Percentiles rank a stretch among this genome's conserved stretches.
These are phyloP conservation scores for Sitta europaea DNA, from an alignment of 2,113 vertebrate genomes.

Conservation along the genomic window DNA sequence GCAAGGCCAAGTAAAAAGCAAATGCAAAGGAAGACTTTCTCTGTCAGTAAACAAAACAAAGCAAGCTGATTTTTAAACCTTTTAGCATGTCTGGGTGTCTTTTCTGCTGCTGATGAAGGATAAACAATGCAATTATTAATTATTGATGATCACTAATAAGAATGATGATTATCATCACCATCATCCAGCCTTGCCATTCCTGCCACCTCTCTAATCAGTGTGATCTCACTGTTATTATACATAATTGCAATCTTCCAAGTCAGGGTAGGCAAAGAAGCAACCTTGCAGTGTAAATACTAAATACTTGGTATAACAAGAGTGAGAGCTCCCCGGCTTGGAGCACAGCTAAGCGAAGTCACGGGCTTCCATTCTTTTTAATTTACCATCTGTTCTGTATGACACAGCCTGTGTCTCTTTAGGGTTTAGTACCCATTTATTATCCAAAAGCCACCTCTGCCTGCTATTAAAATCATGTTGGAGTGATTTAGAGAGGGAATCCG, in stretches of 20 bases:
- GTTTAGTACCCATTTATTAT: slow-evolving; percentile 74
- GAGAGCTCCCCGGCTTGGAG: slow-evolving; percentile 35
- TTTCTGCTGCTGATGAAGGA: slow-evolving; percentile 21
- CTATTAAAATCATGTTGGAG: slow-evolving; percentile 70
- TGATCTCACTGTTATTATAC: slow-evolving; percentile 35
- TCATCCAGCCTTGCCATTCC: slow-evolving; percentile 10
- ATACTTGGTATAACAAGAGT: slow-evolving; percentile 65
- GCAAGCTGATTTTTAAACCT: slow-evolving; percentile 43
- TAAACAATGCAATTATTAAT: slow-evolving; percentile 63
- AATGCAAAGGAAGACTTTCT: background rate
- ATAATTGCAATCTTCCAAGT: slow-evolving; percentile 64
- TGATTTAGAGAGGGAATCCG: slow-evolving; percentile 68
- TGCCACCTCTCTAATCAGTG: slow-evolving; percentile 57
- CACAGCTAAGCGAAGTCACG: slow-evolving; percentile 17
- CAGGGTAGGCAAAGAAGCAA: slow-evolving; percentile 30
- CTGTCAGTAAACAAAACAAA: slow-evolving; percentile 59
- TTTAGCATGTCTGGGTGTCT: slow-evolving; percentile 38
- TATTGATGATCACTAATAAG: slow-evolving; percentile 56
- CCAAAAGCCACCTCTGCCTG: slow-evolving; percentile 68
- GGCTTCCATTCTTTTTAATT: slow-evolving; percentile 69
- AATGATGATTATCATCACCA: slow-evolving; percentile 50
- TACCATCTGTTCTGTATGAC: slow-evolving; percentile 74
- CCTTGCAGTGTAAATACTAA: slow-evolving; percentile 66
- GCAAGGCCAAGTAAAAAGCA: background rate
- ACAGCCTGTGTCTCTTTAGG: slow-evolving; percentile 69